These are phyloP conservation scores for Apis dorsata DNA, from an alignment of 1,140 invertebrate species.

Conservation along the genomic window DNA sequence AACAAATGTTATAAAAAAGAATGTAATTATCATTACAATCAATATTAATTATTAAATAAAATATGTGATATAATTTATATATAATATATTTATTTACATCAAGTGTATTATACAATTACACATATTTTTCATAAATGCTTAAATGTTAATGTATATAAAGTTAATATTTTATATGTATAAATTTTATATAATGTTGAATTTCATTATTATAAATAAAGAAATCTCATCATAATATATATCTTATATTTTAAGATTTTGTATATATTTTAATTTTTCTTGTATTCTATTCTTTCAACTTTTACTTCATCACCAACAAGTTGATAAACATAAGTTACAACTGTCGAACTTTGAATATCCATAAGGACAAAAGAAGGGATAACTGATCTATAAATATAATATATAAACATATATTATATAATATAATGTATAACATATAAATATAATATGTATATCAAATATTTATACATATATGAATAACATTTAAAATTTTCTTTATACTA, in stretches of 20 bases:
- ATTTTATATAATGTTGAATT: constrained; percentile 9
- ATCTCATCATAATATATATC: not conserved
- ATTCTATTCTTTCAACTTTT: constrained; percentile 99
- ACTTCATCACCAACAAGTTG: constrained; percentile 98
- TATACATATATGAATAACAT: not conserved
- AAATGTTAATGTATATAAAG: constrained; percentile 29
- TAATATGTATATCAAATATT: not conserved
- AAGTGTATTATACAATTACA: constrained; percentile 36
- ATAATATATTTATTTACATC: constrained; percentile 55
- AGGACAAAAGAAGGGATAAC: constrained; percentile 98
- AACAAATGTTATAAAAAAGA: not conserved
- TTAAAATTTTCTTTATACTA: not conserved
- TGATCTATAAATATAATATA: constrained; percentile 82
- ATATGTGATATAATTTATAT: not conserved
- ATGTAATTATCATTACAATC: not conserved
- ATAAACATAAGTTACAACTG: constrained; percentile 99
- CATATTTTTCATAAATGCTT: constrained; percentile 26
- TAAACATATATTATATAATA: constrained; percentile 56
- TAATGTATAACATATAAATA: not conserved
- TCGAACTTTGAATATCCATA: constrained; percentile 99
- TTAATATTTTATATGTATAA: constrained; percentile 24
- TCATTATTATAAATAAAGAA: not conserved
- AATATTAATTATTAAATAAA: not conserved
- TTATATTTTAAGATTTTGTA: not conserved
- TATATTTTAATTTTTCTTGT: constrained; percentile 89